Evolutionary conservation across 2,113 vertebrate genomes (phyloP).

Genomic region (Turnix velox): DNA sequence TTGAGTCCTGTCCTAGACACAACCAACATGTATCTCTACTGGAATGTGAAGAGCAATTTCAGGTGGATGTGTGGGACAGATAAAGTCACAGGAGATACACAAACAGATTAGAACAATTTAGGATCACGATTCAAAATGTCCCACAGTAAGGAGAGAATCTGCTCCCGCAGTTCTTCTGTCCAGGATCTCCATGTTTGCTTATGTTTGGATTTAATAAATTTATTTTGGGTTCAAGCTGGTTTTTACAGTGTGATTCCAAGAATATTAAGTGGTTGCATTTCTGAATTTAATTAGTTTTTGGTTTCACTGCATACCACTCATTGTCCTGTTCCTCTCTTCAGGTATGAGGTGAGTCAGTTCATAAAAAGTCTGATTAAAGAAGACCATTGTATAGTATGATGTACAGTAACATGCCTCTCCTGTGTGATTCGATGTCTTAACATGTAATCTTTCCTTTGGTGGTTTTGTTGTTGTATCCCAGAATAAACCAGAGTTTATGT

Average conservation of each 20-base stretch:
- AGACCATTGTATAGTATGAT: background rate
- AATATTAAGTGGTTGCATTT: background rate
- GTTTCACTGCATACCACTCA: background rate
- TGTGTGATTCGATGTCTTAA: background rate
- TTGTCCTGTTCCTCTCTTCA: background rate
- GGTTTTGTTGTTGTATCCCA: background rate
- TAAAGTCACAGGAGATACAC: background rate
- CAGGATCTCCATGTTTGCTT: background rate
- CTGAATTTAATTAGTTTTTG: background rate
- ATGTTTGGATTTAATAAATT: background rate
- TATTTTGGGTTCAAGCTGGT: background rate
- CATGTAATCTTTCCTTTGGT: background rate
- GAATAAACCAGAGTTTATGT: background rate
- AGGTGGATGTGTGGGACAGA: background rate
- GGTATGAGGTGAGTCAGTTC: rapidly evolving
- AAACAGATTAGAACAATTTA: background rate
- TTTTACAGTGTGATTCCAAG: background rate
- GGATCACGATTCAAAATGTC: rapidly evolving
- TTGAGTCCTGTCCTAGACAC: background rate
- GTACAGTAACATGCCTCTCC: rapidly evolving
- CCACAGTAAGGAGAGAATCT: background rate
- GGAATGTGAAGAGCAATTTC: background rate
- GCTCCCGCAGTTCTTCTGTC: background rate
- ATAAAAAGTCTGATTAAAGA: background rate
- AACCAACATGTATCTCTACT: too few species aligned